Percentiles rank a stretch among this genome's conserved stretches.
Conservation (phyloP, 2,888 invertebrate species). For the Perithous albicinctus region DNA sequence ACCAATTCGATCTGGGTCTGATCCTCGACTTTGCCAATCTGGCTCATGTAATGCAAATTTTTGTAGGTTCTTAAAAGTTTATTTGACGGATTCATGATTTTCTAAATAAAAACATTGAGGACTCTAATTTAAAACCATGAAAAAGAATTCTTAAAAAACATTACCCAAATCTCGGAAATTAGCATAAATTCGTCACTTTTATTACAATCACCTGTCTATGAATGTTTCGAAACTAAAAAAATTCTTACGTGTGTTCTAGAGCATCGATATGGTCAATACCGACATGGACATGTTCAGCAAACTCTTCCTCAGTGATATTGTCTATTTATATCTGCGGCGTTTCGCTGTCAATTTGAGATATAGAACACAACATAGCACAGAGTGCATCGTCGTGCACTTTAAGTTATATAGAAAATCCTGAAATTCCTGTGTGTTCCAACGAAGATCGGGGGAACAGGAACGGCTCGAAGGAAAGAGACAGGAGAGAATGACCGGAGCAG, state of each 20-base stretch:
- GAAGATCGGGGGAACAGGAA: constrained; percentile 5
- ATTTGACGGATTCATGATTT: too few relatives aligned
- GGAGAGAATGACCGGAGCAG: neutral
- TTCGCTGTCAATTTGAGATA: constrained; percentile 5
- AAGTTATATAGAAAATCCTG: constrained; percentile 32
- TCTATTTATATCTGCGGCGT: constrained; percentile 35
- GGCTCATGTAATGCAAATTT: too few relatives aligned
- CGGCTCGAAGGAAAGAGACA: neutral
- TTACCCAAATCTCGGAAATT: too few relatives aligned
- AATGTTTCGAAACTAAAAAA: neutral
- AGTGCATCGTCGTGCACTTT: constrained; percentile 34
- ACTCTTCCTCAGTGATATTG: neutral
- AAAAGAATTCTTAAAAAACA: too few relatives aligned
- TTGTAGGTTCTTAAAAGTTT: too few relatives aligned
- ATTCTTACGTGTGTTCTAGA: too few relatives aligned
- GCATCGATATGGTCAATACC: constrained; percentile 13
- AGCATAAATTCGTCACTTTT: too few relatives aligned
- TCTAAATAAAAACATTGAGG: too few relatives aligned
- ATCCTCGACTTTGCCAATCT: too few relatives aligned
- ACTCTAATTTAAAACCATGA: too few relatives aligned
- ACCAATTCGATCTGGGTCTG: too few relatives aligned
- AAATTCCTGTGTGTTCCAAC: constrained; percentile 36
- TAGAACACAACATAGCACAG: constrained; percentile 24
- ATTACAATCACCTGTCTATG: too few relatives aligned
- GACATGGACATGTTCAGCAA: constrained; percentile 28